A percentile compares a stretch with the other conserved stretches of the same genome.
Evolutionary conservation across 2,888 invertebrate genomes (phyloP).

Genomic region (Lycaena phlaeas): DNA sequence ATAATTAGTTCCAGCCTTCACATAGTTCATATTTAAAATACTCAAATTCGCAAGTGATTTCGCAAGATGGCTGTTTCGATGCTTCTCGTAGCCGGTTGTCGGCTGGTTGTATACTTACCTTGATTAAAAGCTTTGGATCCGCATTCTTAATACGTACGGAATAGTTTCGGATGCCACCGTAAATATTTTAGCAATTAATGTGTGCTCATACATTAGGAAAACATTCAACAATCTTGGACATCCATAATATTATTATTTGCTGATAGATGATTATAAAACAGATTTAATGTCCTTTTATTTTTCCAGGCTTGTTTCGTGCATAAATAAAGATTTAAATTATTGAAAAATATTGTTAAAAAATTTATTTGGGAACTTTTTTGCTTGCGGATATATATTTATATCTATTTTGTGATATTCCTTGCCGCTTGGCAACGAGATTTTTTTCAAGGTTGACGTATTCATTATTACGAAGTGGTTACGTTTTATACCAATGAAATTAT

Average conservation of each 20-base stretch:
- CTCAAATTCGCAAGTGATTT: neutral
- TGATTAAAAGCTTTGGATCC: constrained; percentile 64
- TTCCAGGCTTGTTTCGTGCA: constrained; percentile 11
- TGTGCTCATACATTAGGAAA: constrained; percentile 34
- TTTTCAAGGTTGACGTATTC: constrained; percentile 3
- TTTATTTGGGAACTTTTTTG: neutral
- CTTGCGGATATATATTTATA: neutral
- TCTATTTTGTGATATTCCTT: neutral
- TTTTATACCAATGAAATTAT: constrained; percentile 4
- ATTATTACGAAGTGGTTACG: neutral
- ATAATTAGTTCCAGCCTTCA: no score
- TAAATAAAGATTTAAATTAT: neutral
- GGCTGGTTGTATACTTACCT: constrained; percentile 51
- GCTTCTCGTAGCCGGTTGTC: constrained; percentile 36
- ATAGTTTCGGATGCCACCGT: constrained; percentile 51
- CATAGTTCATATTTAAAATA: no score
- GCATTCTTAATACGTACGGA: constrained; percentile 58
- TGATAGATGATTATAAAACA: constrained; percentile 17
- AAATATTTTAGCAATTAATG: constrained; percentile 68
- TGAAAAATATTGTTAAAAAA: neutral
- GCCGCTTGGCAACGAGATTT: constrained; percentile 3
- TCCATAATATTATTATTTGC: constrained; percentile 26
- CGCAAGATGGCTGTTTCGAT: constrained; percentile 9
- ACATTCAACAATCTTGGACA: constrained; percentile 41
- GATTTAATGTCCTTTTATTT: constrained; percentile 14